Evolutionary conservation across 2,113 vertebrate genomes (phyloP).

Genomic region (Chamaetylas fuelleborni): DNA sequence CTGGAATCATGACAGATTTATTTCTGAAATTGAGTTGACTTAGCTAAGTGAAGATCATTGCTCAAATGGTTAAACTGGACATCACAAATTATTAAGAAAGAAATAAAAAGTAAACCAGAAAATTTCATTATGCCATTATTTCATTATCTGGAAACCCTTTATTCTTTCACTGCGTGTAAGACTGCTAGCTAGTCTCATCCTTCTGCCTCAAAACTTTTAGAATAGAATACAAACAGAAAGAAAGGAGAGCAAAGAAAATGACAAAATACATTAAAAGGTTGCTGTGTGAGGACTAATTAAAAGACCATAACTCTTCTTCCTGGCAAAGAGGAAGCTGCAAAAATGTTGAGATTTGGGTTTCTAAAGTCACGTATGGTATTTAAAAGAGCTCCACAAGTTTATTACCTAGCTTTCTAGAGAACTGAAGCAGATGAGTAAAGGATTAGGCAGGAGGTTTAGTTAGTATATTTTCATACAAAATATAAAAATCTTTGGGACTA

Average conservation of each 20-base stretch:
- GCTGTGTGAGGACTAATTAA: background rate
- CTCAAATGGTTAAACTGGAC: background rate
- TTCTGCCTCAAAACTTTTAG: background rate
- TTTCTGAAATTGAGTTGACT: background rate
- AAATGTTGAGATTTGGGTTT: background rate
- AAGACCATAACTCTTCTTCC: background rate
- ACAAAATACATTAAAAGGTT: background rate
- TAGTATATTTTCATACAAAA: background rate
- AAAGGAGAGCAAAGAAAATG: background rate
- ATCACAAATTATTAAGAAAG: background rate
- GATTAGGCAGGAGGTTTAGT: background rate
- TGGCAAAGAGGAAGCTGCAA: background rate
- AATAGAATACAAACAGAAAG: background rate
- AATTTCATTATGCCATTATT: background rate
- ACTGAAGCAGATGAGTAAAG: background rate
- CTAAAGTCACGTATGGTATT: background rate
- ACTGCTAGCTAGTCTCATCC: rapidly evolving
- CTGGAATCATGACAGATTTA: background rate
- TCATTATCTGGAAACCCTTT: background rate
- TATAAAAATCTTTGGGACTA: background rate
- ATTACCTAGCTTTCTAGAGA: background rate
- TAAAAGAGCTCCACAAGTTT: background rate
- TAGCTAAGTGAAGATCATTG: background rate
- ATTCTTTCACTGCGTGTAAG: background rate
- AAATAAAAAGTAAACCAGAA: background rate